Percentiles rank a stretch among this genome's conserved stretches.
These are phyloP conservation scores for Denticeps clupeoides DNA, from an alignment of 2,797 vertebrate species.

Conservation along the genomic window DNA sequence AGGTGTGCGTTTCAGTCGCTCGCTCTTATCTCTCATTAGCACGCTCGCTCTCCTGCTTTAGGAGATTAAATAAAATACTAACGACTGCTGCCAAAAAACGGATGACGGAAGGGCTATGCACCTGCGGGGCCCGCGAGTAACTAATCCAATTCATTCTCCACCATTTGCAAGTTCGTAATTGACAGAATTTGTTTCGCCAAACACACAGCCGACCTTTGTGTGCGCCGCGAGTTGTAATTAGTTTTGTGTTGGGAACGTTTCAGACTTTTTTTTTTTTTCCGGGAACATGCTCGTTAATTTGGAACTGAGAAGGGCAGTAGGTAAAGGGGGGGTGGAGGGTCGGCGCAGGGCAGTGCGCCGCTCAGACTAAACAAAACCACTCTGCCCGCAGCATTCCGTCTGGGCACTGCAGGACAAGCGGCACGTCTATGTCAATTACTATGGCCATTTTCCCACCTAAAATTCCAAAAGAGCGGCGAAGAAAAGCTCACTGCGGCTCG, in stretches of 20 bases:
- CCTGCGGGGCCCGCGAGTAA: constrained; percentile 13
- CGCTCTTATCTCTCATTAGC: constrained; percentile 10
- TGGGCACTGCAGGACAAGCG: neutral
- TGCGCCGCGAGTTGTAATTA: constrained; percentile 13
- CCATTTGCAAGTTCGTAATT: constrained; percentile 17
- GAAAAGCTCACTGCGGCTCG: constrained; percentile 2
- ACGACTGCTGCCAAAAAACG: constrained; percentile 6
- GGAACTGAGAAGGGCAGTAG: neutral
- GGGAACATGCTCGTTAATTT: constrained; percentile 8
- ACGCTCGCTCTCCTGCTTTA: neutral
- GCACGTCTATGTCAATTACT: neutral
- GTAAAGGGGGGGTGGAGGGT: neutral
- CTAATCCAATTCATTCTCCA: neutral
- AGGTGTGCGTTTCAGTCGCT: constrained; percentile 3
- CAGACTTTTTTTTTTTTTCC: neutral
- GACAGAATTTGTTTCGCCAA: constrained; percentile 7
- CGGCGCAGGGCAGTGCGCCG: neutral
- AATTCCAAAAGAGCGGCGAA: neutral
- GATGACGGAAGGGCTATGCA: neutral
- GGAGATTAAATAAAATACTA: constrained; percentile 9
- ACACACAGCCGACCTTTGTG: constrained; percentile 4
- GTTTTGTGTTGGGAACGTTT: constrained; percentile 4
- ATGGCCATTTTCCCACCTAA: neutral
- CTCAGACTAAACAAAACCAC: neutral
- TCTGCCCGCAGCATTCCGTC: neutral